phyloP scores from a whole-genome alignment of 2,797 vertebrate species.

The Limnodromus scolopaceus region DNA sequence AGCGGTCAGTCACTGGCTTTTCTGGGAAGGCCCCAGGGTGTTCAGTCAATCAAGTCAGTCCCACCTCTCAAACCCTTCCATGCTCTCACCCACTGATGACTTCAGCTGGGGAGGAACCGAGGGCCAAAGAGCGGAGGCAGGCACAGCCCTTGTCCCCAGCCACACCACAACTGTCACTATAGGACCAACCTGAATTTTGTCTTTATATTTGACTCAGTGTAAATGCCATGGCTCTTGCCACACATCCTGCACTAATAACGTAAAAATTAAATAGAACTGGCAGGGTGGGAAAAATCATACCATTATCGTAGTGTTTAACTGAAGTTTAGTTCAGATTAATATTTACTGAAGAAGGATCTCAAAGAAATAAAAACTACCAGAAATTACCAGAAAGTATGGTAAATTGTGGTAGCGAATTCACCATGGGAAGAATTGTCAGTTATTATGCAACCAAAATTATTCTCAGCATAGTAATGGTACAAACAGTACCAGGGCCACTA shows the following conservation, averaged over 20 bases:
- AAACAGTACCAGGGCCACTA: not conserved
- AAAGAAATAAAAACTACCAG: not conserved
- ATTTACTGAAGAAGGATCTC: not conserved
- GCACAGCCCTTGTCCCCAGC: not conserved
- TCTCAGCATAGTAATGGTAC: not conserved
- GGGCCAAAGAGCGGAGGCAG: not conserved
- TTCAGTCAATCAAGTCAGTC: not conserved
- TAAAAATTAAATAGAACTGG: not conserved
- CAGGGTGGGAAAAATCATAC: not conserved
- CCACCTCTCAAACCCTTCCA: not conserved
- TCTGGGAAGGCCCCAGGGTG: not conserved
- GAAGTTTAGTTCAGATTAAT: not conserved
- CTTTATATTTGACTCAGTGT: not conserved
- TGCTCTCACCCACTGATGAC: fast-evolving
- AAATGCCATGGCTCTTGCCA: not conserved
- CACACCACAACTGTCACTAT: fast-evolving
- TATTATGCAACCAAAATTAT: not conserved
- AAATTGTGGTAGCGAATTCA: not conserved
- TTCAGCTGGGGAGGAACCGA: not conserved
- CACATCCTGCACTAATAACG: not conserved
- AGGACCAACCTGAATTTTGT: not conserved
- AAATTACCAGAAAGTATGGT: not conserved
- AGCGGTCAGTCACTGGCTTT: not conserved
- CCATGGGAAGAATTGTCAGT: not conserved
- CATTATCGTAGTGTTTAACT: not conserved